Base-by-base conservation (phyloP, 2,888 invertebrate species). In the Drosophila anomalata region DNA sequence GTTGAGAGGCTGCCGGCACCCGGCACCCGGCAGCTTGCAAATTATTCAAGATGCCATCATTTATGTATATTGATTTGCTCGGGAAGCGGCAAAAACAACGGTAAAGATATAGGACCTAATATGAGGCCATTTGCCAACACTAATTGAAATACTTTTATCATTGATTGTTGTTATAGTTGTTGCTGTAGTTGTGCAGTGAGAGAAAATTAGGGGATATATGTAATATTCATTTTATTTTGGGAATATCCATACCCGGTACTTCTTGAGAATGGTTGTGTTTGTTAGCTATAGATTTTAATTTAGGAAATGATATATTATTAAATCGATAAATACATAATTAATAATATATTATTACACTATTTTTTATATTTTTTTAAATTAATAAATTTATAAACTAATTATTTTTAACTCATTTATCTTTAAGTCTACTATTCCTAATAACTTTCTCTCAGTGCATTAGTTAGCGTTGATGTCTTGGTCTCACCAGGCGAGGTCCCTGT, bases 121-220 rank as follows among this genome's bases (percentile, higher is more conserved):
- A 56, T 63, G 52, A 58, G 61, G 44, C 62, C 70, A 80, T 76
- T 80, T 77, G 61, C 85, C 82, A 86, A 70, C 75, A 87, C 88
- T 82, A 82, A 82, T 82, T 87, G 88, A 82, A 87, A 82, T 82
- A 82, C 82, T 87, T 82, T 82, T 87, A 87, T 82, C 86, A 82
- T 71, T 84, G 75, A 8, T 29, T 44, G 50, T 54, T 36, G 46
- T 36, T 20, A 11, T 20, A 42, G 41, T 20, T 42, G 41, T 41
- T 41, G 41, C 17, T 14, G 41, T 17, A 14, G 41, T 41, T 41
- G n/a, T 42, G 41, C 41, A 42, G 17, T 11, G 41, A 42, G 20
- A 42, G 41, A 42, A 42, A 41, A 42, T 8, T 2, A 8, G 29
- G 2, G 29, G 17, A 8, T 9, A 20, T 20, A 7, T 8, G 3